Evolutionary conservation across 2,888 invertebrate species (phyloP), one percentile per base, ranked within the genome.

Genomic region (Plagiodera versicolora): DNA sequence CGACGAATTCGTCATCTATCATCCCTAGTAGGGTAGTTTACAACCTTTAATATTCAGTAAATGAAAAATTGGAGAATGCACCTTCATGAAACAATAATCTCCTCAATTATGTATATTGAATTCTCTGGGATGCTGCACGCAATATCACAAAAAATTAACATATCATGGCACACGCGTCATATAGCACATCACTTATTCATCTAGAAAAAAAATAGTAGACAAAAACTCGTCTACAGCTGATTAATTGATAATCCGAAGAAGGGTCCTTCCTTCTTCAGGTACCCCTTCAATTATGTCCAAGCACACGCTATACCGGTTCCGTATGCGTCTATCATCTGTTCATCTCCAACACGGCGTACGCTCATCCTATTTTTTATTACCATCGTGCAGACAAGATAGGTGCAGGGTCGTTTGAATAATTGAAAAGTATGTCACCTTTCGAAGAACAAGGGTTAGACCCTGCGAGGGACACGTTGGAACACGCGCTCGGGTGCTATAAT

Each of bases 271-370:
- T 65, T 67, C 66, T 68, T 62, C 70, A 69, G 71, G 71, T 71
- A 70, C 70, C 69, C 66, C 66, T 63, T 32, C 32, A 32, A 70
- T 72, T 74, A 72, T 71, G 68, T 66, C 60, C 61, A 67, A 32
- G 71, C 73, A 72, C 75, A 75, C 73, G 75, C 69, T 69, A 65
- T 71, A 74, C 74, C 74, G 74, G 74, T 74, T 75, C 61, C 69
- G 49, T 51, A 64, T 60, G 62, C 60, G 56, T 50, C 49, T 71
- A 72, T 75, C 74, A 75, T 76, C 75, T 74, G 74, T 72, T 73
- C 75, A 75, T 75, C 74, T 68, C 70, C 68, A 69, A 70, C 68
- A 65, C 65, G 61, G 60, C 67, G 69, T 65, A 61, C 64, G 62
- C 58, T 65, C 65, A 65, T 67, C 69, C 66, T 71, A 69, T 71